phyloP scores from a whole-genome alignment of 2,113 vertebrate genomes.

The Oncorhynchus keta region DNA sequence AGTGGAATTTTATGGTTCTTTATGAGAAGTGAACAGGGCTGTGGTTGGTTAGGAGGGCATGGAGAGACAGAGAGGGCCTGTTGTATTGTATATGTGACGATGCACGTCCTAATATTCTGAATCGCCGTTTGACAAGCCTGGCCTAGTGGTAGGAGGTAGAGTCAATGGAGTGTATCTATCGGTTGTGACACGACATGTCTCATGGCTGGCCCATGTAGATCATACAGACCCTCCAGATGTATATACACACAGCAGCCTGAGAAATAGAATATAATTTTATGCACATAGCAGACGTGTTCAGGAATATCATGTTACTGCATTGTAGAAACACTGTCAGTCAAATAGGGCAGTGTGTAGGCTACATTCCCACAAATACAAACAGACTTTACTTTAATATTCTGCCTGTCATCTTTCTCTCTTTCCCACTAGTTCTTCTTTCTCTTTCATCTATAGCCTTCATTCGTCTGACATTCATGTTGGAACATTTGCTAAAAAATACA shows the following conservation, averaged over 20 bases:
- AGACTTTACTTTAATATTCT: not conserved
- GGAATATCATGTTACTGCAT: not conserved
- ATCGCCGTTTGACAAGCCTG: not conserved
- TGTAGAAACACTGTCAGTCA: not conserved
- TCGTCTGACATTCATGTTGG: no score
- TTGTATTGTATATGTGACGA: no score
- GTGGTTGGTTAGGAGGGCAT: slow-evolving; percentile 2
- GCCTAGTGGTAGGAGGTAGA: not conserved
- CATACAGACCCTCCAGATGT: not conserved
- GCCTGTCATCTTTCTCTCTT: not conserved
- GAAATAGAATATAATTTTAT: no score
- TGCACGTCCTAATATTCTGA: no score
- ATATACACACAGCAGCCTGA: no score
- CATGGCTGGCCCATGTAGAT: slow-evolving; percentile 12
- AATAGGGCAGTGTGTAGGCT: no score
- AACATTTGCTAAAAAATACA: no score
- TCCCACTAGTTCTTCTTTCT: not conserved
- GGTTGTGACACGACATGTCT: slow-evolving; percentile 25
- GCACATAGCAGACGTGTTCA: slow-evolving; percentile 12
- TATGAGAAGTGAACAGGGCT: slow-evolving; percentile 34
- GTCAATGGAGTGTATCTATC: no score
- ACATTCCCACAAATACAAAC: not conserved
- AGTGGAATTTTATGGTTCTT: slow-evolving; percentile 64
- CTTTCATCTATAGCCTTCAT: not conserved
- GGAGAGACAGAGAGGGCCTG: slow-evolving; percentile 14